Percentiles rank a stretch among this genome's conserved stretches.
These are phyloP conservation scores for Argyrosomus japonicus DNA, from an alignment of 2,113 vertebrate species.

Conservation along the genomic window DNA sequence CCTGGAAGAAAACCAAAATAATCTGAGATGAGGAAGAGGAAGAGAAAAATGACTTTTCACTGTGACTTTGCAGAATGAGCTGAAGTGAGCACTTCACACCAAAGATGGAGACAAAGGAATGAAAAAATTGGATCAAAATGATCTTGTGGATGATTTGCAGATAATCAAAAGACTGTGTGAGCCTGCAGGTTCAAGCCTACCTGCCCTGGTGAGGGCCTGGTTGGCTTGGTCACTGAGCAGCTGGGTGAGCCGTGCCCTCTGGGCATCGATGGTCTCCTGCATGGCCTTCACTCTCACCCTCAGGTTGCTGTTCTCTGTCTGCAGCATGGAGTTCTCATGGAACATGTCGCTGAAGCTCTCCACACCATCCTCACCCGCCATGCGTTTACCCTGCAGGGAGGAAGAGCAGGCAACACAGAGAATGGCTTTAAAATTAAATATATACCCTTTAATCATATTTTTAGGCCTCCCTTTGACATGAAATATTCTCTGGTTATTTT, in stretches of 20 bases:
- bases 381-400: slow-evolving; percentile 89
- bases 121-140: neutral
- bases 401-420: neutral
- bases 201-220: slow-evolving; percentile 90
- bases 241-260: slow-evolving; percentile 91
- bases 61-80: neutral
- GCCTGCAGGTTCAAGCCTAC: slow-evolving; percentile 63
- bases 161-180: neutral
- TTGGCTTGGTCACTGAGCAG: slow-evolving; percentile 94
- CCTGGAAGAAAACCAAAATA: slow-evolving; percentile 81
- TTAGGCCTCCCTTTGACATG: neutral
- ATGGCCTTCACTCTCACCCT: slow-evolving; percentile 96
- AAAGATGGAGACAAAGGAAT: neutral
- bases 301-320: slow-evolving; percentile 96
- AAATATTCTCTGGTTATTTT: neutral
- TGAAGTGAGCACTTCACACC: neutral
- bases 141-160: neutral
- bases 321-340: slow-evolving; percentile 97
- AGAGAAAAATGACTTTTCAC: neutral
- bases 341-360: slow-evolving; percentile 99
- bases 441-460: neutral
- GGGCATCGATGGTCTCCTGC: slow-evolving; percentile 94
- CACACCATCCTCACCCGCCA: slow-evolving; percentile 93
- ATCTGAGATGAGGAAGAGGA: neutral
- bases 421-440: neutral